Evolutionary conservation across 2,797 vertebrate species (phyloP), one percentile per base, ranked within the genome.

Genomic region (Cottoperca gobio): DNA sequence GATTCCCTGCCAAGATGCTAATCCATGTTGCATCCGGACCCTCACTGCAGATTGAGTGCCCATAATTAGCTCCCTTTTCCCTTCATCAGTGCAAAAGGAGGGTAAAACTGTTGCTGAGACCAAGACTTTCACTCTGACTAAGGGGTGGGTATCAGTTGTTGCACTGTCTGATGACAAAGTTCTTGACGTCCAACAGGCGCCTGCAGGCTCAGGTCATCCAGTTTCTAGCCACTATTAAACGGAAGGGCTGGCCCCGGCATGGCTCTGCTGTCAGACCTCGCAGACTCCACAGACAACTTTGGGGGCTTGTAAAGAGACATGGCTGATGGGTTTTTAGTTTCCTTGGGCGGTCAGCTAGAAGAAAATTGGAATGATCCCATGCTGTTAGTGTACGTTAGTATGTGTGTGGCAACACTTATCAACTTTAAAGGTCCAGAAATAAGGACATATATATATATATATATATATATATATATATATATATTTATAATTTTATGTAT

Each of bases 31-130:
- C 69, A 81, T 75, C 59, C 35, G 43, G 72, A 79, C 68, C 74
- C 72, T 67, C 55, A 0, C 33, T 84, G 75, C 75, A 84, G 87
- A 89, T 82, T 54, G 76, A 86, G 70, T 28, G 46, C 23, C 76
- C 33, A 59, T 90, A 85, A 91, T 93, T 84, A 85, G 54, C 71
- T 70, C 81, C 8, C 84, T n/a, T 82, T 89, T 89, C 70, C 77
- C 74, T 78, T 79, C 60, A 66, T 86, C 76, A 69, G 69, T 81
- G 65, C 33, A 66, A 83, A 79, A 68, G 49, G 68, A 72, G 71
- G 67, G 49, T 80, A 71, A 66, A 79, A 67, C 53, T 52, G 59
- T 64, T 76, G 78, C 59, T 31, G 45, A 61, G 59, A 85, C 77
- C 57, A 58, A 81, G 50, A 81, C 81, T 75, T 33, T 42, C 33